Conservation (phyloP, 2,797 vertebrate species). For the Alosa sapidissima region DNA sequence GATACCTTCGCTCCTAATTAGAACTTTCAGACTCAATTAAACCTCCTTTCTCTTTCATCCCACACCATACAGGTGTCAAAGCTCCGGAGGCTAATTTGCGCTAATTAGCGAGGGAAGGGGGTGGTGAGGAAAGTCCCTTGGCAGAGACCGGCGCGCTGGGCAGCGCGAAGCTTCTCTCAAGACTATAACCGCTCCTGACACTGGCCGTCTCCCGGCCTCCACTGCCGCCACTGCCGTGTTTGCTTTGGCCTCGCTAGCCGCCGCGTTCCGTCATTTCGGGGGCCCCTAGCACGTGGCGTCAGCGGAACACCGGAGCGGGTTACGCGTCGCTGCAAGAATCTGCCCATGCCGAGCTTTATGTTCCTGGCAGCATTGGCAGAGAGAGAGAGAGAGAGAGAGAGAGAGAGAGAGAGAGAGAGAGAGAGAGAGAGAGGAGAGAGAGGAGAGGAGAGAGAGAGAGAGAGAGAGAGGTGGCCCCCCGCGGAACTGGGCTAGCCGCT, state of each 20-base stretch:
- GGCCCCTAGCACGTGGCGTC: neutral
- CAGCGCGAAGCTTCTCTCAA: neutral
- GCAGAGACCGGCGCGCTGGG: neutral
- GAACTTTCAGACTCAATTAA: neutral
- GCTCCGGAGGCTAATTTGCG: neutral
- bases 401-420: neutral
- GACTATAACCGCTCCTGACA: neutral
- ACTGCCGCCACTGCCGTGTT: neutral
- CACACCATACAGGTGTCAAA: neutral
- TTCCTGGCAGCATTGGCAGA: neutral
- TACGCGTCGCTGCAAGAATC: neutral
- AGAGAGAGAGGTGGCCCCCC: neutral
- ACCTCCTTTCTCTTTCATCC: neutral
- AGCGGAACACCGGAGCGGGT: neutral
- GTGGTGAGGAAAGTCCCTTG: neutral
- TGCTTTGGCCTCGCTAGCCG: neutral
- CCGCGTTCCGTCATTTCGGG: neutral
- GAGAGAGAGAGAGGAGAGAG: conserved; percentile 14
- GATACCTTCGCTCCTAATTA: neutral
- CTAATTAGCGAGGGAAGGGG: neutral
- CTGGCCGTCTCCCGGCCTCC: neutral
- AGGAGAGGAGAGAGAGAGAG: neutral
- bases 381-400: too few species aligned
- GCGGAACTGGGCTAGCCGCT: neutral
- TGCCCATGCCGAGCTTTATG: conserved; percentile 2